phyloP scores from a whole-genome alignment of 2,113 vertebrate genomes.

The Boleophthalmus pectinirostris region DNA sequence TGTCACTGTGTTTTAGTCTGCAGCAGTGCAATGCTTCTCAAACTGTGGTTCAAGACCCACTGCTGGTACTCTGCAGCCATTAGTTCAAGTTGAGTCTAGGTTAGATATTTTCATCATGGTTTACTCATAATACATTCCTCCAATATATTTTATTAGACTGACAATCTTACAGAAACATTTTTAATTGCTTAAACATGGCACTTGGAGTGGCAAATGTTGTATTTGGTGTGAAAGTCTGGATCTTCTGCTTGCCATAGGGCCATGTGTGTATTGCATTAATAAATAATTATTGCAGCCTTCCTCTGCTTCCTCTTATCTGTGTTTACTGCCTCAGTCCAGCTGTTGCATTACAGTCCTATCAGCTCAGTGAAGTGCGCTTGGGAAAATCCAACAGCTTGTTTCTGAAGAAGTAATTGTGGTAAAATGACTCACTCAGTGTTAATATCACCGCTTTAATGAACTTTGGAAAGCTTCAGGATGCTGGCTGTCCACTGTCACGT shows the following conservation, averaged over 20 bases:
- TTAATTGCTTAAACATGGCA: not conserved
- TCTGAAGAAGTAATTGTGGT: constrained; percentile 12
- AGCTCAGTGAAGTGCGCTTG: not conserved
- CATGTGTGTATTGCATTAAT: constrained; percentile 21
- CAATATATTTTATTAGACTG: too few relatives aligned
- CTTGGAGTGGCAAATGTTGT: not conserved
- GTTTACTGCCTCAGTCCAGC: constrained; percentile 21
- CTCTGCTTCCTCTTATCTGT: constrained; percentile 18
- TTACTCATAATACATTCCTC: too few relatives aligned
- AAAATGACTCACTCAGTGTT: constrained; percentile 7
- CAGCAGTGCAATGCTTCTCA: not conserved
- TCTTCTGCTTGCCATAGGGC: not conserved
- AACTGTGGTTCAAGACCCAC: not conserved
- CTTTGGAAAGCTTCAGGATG: constrained; percentile 8
- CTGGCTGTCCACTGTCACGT: constrained; percentile 5
- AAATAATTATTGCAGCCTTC: constrained; percentile 24
- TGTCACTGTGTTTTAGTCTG: constrained; percentile 23
- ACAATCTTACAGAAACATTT: too few relatives aligned
- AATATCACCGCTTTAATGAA: constrained; percentile 23
- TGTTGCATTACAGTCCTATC: constrained; percentile 24
- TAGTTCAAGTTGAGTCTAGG: too few relatives aligned
- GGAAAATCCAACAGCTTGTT: constrained; percentile 2
- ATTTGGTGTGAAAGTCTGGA: not conserved
- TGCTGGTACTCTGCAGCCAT: not conserved
- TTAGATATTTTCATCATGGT: too few relatives aligned